Base-by-base conservation (phyloP, 1,140 invertebrate species). In the Hyles euphorbiae region DNA sequence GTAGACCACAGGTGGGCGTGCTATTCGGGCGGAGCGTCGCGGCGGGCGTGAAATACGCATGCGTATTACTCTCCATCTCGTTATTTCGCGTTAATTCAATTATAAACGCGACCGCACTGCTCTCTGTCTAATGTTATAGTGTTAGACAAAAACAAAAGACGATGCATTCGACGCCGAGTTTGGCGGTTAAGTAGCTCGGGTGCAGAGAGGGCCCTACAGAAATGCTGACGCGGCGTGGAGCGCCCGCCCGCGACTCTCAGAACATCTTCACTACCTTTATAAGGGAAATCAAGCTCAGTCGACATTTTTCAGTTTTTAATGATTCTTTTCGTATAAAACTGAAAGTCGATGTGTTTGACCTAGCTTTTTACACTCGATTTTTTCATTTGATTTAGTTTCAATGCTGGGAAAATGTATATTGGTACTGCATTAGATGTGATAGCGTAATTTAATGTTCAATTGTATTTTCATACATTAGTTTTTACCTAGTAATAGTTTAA, bases 1-100 rank as follows among this genome's bases (percentile, higher is more conserved):
- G 74, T 67, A 72, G 65, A 80, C 72, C 76, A 83, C 83, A 84
- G 84, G 83, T 84, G 80, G 84, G 84, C 84, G 84, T 83, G 65
- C 62, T 70, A 57, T 65, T 61, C 79, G 80, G 84, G 84, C 84
- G 84, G 81, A 63, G 81, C 70, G 58, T 63, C 53, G 44, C 57
- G 68, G 58, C 76, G 72, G 79, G 80, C 78, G 81, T 71, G 71
- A 44, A 56, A 36, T 58, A 68, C 82, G 84, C 84, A 86, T 86
- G 85, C 81, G 85, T 74, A 56, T 48, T 63, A 33, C 46, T 67
- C 66, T 65, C 62, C 48, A 56, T 73, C 69, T 74, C 68, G 62
- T 65, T 48, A 48, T 6, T 69, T 75, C 65, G 65, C 63, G 67
- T 70, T 74, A 74, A 74, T 76, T 60, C 48, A 56, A 49, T 63